Base-by-base conservation (phyloP, 2,888 invertebrate species). In the Lasius fuliginosus region DNA sequence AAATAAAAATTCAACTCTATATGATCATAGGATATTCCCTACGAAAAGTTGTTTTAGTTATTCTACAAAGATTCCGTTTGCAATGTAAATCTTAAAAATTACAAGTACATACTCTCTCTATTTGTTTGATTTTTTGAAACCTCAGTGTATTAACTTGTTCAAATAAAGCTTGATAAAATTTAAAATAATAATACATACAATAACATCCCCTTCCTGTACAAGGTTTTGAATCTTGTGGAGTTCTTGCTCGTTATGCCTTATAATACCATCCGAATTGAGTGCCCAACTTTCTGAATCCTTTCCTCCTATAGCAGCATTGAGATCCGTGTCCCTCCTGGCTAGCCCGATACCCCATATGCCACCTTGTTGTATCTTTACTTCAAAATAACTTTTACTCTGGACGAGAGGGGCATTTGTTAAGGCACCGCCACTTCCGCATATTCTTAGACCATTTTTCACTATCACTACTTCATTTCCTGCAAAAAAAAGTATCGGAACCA, bases 331-430 rank as follows among this genome's bases (percentile, higher is more conserved):
- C 91, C 98, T 96, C 0, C 99, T 98, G 12, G 99, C 99, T 84
- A 99, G 95, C 2, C 99, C 99, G 18, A 99, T 96, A 1, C 98
- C 99, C 99, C 99, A 99, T 53, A 97, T 96, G 92, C 99, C 99
- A 86, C 98, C 97, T 94, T 99, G 99, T 95, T 99, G 99, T 82
- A 99, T 96, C 95, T 99, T 99, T 8, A 99, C 98, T 96, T 99
- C 99, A 95, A 99, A 99, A 95, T 99, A 99, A 3, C 99, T 98
- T 95, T 99, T 99, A 93, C 99, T 99, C 95, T 99, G 99, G 15
- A 98, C 98, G 69, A 99, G 96, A 0, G 99, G 99, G 9, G 98
- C 98, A 93, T 98, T 99, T 15, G 98, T 98, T 68, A 99, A 95
- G 0, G 98, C 99, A 84, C 98, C 99, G 30, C 99, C 99, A 0